These are phyloP conservation scores for Rhynchotus rufescens DNA, from an alignment of 2,797 vertebrate genomes.

Conservation along the genomic window DNA sequence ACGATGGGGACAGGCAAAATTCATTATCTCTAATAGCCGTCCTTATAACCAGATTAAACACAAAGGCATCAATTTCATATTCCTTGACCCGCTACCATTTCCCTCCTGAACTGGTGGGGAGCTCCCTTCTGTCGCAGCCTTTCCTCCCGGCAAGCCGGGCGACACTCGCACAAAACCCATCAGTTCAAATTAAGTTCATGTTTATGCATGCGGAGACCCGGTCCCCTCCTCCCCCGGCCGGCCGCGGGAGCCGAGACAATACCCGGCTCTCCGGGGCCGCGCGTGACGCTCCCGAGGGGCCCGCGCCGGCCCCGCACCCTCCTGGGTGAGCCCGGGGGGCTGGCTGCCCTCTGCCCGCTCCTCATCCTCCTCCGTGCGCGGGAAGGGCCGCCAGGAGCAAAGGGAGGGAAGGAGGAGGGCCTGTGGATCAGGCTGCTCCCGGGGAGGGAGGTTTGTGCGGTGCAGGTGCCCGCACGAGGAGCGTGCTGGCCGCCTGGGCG, in stretches of 20 bases:
- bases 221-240: not conserved
- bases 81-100: constrained; percentile 21
- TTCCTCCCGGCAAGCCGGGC: not conserved
- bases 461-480: too few relatives aligned
- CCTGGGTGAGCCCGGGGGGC: not conserved
- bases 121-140: not conserved
- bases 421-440: not conserved
- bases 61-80: constrained; percentile 53
- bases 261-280: not conserved
- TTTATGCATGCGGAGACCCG: not conserved
- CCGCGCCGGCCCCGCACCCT: too few relatives aligned
- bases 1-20: constrained; percentile 68
- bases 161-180: not conserved
- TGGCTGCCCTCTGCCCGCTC: not conserved
- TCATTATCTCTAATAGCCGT: constrained; percentile 72
- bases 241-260: not conserved
- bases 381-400: too few relatives aligned
- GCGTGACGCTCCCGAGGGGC: too few relatives aligned
- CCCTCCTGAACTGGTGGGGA: not conserved
- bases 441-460: too few relatives aligned
- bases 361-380: not conserved
- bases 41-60: constrained; percentile 72
- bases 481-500: too few relatives aligned
- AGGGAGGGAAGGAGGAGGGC: too few relatives aligned
- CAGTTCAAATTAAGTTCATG: not conserved